Evolutionary conservation across 2,113 vertebrate genomes (phyloP).

Genomic region (Himantopus leucocephalus): DNA sequence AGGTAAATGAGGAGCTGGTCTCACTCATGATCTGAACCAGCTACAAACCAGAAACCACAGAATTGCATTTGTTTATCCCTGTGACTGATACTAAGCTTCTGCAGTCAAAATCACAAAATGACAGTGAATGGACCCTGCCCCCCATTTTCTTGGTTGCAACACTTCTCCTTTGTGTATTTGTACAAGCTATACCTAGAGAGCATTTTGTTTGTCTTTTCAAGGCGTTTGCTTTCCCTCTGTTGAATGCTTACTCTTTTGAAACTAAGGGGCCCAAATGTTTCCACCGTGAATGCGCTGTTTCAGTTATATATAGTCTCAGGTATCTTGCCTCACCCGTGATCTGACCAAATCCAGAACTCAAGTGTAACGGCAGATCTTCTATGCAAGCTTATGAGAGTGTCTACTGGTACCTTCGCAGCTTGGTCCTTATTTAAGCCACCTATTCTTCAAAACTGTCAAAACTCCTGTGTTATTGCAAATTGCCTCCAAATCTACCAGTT

Average conservation of each 20-base stretch:
- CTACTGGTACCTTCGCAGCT: not conserved
- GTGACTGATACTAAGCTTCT: not conserved
- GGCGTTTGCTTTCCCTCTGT: not conserved
- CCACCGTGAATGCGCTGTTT: not conserved
- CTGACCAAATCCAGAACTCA: not conserved
- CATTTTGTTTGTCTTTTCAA: not conserved
- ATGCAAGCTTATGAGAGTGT: not conserved
- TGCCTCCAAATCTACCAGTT: not conserved
- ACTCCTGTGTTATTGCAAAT: not conserved
- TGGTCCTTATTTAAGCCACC: not conserved
- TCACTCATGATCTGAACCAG: not conserved
- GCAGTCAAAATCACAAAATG: not conserved
- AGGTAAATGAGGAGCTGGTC: not conserved
- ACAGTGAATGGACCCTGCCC: not conserved
- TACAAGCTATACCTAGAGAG: not conserved
- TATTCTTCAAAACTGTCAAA: not conserved
- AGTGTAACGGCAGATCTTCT: not conserved
- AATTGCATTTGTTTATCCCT: not conserved
- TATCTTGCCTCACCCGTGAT: not conserved
- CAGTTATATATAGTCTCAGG: not conserved
- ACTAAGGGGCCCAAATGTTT: not conserved
- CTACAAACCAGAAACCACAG: not conserved
- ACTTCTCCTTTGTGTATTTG: not conserved
- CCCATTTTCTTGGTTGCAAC: not conserved
- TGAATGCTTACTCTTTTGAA: not conserved